These are phyloP conservation scores for Xestia rhomboidea DNA, from an alignment of 2,888 invertebrate species.

Conservation along the genomic window DNA sequence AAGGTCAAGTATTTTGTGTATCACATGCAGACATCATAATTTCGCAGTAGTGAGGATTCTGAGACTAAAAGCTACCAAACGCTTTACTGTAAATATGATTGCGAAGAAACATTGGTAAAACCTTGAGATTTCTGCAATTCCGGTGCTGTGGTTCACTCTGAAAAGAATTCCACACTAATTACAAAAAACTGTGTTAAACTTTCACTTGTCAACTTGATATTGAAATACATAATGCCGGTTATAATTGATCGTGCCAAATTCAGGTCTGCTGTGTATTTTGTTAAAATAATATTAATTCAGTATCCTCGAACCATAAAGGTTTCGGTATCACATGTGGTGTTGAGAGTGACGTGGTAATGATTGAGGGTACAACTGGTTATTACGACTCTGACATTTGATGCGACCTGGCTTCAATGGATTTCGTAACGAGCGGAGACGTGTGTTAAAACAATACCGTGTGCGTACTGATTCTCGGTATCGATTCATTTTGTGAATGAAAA, in stretches of 20 bases:
- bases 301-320: slow-evolving; percentile 37
- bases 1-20: slow-evolving; percentile 39
- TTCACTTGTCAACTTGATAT: slow-evolving; percentile 62
- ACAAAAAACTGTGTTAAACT: slow-evolving; percentile 48
- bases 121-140: slow-evolving; percentile 20
- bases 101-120: neutral
- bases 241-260: slow-evolving; percentile 59
- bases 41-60: neutral
- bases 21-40: slow-evolving; percentile 2
- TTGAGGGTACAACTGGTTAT: slow-evolving; percentile 51
- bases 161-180: slow-evolving; percentile 31
- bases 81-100: neutral
- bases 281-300: slow-evolving; percentile 64
- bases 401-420: slow-evolving; percentile 43
- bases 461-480: slow-evolving; percentile 7
- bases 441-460: slow-evolving; percentile 46
- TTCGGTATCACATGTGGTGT: slow-evolving; percentile 52
- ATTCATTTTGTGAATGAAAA: neutral
- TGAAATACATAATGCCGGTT: slow-evolving; percentile 35
- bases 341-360: slow-evolving; percentile 56
- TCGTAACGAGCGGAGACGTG: slow-evolving; percentile 33
- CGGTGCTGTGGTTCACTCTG: slow-evolving; percentile 1
- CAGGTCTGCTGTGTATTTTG: slow-evolving; percentile 35
- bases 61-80: neutral
- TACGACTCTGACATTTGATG: slow-evolving; percentile 63